Evolutionary conservation across 1,140 invertebrate genomes (phyloP).

Genomic region (Cydia pomonella): DNA sequence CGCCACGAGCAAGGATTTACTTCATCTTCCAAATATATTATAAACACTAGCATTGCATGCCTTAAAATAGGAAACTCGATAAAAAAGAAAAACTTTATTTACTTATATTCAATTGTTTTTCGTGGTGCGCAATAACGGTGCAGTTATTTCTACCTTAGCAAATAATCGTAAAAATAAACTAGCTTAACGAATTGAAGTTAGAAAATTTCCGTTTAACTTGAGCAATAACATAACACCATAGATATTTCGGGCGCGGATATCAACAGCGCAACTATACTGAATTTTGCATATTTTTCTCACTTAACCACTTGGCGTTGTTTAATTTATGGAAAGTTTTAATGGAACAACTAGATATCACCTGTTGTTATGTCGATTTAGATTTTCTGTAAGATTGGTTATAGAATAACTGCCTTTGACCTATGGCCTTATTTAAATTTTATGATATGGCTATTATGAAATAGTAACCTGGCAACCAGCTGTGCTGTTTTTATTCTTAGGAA

Average conservation of each 20-base stretch:
- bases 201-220: background rate
- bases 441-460: slow-evolving; percentile 17
- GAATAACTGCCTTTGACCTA: slow-evolving; percentile 21
- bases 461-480: background rate
- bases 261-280: background rate
- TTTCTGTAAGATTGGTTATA: background rate
- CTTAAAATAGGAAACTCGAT: background rate
- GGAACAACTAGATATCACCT: slow-evolving; percentile 13
- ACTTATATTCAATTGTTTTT: background rate
- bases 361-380: background rate
- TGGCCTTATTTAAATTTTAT: slow-evolving; percentile 20
- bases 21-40: background rate
- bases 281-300: slow-evolving; percentile 30
- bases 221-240: slow-evolving; percentile 1
- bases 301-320: background rate
- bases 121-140: background rate
- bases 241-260: slow-evolving; percentile 8
- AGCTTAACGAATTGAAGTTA: background rate
- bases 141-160: background rate
- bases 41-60: too few relatives aligned
- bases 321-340: slow-evolving; percentile 29
- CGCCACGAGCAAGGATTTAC: background rate
- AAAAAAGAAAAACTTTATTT: background rate
- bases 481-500: background rate
- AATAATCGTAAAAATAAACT: slow-evolving; percentile 5